Evolutionary conservation across 1,140 invertebrate genomes (phyloP).

Genomic region (Micrasema longulum): DNA sequence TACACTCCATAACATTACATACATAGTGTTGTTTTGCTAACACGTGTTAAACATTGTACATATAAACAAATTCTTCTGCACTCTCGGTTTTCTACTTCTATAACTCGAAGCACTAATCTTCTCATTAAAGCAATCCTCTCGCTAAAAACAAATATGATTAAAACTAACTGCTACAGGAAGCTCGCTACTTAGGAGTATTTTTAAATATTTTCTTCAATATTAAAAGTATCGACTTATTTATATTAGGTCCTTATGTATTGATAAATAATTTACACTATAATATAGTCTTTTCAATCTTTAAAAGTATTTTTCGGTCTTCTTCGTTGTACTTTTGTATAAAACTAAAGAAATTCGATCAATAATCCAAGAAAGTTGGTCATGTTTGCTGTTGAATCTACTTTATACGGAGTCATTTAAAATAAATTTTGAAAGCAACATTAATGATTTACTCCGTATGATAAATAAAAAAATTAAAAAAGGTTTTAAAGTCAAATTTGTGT

Average conservation of each 20-base stretch:
- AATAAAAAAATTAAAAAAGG: too few species aligned
- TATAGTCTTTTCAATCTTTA: slow-evolving; percentile 27
- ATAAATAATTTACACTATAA: slow-evolving; percentile 32
- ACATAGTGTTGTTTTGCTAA: slow-evolving; percentile 43
- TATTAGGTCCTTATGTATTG: slow-evolving; percentile 19
- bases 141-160: neutral
- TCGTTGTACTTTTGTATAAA: slow-evolving; percentile 36
- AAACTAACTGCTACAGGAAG: slow-evolving; percentile 13
- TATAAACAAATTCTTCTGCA: slow-evolving; percentile 13
- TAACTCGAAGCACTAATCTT: neutral
- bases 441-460: too few species aligned
- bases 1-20: slow-evolving; percentile 49
- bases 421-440: neutral
- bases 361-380: too few species aligned
- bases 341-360: neutral
- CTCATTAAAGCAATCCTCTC: neutral
- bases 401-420: neutral
- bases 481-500: too few species aligned
- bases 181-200: slow-evolving; percentile 17
- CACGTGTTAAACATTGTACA: slow-evolving; percentile 39
- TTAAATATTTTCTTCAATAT: slow-evolving; percentile 18
- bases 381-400: too few species aligned
- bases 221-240: slow-evolving; percentile 1
- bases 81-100: neutral
- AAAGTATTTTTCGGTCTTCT: slow-evolving; percentile 32